These are phyloP conservation scores for Heliconius hortense DNA, from an alignment of 2,888 invertebrate genomes.

Conservation along the genomic window DNA sequence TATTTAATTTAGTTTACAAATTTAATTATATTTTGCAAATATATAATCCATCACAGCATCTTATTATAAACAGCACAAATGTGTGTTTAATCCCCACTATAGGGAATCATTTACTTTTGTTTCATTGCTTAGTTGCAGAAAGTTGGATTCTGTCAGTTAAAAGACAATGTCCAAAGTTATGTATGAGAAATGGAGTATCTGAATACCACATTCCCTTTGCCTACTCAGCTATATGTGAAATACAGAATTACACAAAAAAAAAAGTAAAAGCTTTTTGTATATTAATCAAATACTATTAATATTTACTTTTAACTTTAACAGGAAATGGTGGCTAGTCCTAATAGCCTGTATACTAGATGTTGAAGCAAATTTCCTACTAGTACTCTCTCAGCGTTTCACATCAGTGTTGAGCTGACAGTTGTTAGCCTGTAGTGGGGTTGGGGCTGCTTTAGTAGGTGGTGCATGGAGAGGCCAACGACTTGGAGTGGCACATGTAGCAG, in stretches of 20 bases:
- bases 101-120: neutral
- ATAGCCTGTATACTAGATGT: constrained; percentile 90
- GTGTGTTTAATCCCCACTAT: neutral
- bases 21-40: too few species aligned
- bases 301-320: constrained; percentile 55
- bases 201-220: neutral
- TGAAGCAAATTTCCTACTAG: constrained; percentile 92
- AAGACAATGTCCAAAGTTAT: too few species aligned
- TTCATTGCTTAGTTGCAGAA: neutral
- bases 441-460: constrained; percentile 90
- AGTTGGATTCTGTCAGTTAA: neutral
- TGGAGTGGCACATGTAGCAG: constrained; percentile 88
- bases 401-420: constrained; percentile 85
- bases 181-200: too few species aligned
- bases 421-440: constrained; percentile 92
- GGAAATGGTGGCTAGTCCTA: constrained; percentile 86
- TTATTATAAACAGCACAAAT: neutral
- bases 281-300: neutral
- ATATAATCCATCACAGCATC: neutral
- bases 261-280: neutral
- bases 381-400: constrained; percentile 86
- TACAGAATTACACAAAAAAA: neutral
- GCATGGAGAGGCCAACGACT: constrained; percentile 89
- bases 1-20: too few species aligned
- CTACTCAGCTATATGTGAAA: neutral